Percentiles rank a stretch among this genome's conserved stretches.
phyloP scores from a whole-genome alignment of 2,888 invertebrate species.

The Heteromyza rotundicornis region DNA sequence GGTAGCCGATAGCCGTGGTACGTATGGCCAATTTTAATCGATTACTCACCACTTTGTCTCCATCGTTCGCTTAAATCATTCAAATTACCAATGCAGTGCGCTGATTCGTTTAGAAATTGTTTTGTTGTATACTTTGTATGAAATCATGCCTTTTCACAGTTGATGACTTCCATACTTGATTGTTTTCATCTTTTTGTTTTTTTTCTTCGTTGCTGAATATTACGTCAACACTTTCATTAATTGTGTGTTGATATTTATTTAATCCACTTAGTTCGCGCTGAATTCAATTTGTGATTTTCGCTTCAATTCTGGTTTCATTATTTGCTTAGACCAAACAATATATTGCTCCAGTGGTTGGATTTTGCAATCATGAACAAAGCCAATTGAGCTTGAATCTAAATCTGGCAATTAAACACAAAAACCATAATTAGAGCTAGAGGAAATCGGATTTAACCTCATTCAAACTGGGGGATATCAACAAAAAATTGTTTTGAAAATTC shows the following conservation, averaged over 20 bases:
- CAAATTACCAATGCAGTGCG: neutral
- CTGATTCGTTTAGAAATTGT: neutral
- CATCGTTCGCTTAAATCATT: neutral
- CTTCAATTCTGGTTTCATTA: neutral
- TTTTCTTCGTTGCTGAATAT: too few relatives aligned
- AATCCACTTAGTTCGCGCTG: neutral
- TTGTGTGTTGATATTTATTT: neutral
- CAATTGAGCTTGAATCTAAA: too few relatives aligned
- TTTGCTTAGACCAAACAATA: neutral
- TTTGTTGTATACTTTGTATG: neutral
- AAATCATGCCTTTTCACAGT: neutral
- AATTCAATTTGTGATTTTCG: neutral
- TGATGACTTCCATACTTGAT: neutral
- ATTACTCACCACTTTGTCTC: neutral
- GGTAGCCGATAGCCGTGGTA: conserved; percentile 77
- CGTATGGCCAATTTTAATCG: conserved; percentile 52
- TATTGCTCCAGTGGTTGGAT: too few relatives aligned
- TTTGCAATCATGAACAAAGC: too few relatives aligned
- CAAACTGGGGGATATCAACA: too few relatives aligned
- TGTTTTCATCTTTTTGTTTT: neutral
- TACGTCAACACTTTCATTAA: too few relatives aligned
- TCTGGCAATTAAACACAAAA: too few relatives aligned
- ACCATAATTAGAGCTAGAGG: too few relatives aligned
- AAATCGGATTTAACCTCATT: too few relatives aligned
- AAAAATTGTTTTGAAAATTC: too few relatives aligned